Percentiles rank a stretch among this genome's conserved stretches.
phyloP scores from a whole-genome alignment of 2,888 invertebrate genomes.

The Sphaeridia pumilis region DNA sequence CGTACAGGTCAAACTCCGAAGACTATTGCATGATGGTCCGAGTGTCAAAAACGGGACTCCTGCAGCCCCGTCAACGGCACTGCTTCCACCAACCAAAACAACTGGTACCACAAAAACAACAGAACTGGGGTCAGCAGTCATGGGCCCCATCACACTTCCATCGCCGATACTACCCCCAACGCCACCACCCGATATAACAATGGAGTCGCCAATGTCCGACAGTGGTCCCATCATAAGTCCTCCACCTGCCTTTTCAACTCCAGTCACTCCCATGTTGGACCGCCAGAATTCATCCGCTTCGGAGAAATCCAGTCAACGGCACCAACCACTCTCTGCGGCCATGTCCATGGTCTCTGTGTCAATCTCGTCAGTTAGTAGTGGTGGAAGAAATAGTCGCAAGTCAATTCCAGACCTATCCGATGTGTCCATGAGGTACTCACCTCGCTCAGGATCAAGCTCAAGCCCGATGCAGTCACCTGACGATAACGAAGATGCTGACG shows the following conservation, averaged over 20 bases:
- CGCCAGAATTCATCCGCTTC: conserved; percentile 32
- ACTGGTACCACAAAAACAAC: neutral
- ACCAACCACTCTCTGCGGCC: conserved; percentile 23
- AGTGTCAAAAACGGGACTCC: conserved; percentile 14
- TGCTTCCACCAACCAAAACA: neutral
- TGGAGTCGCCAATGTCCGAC: conserved; percentile 35
- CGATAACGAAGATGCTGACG: conserved; percentile 27
- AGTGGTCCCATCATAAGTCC: conserved; percentile 32
- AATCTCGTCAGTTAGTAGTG: conserved; percentile 12
- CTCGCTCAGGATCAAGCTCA: conserved; percentile 22
- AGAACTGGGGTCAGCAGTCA: neutral
- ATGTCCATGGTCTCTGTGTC: conserved; percentile 29
- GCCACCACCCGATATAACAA: conserved; percentile 28
- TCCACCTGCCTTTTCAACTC: conserved; percentile 35
- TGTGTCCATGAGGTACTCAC: conserved; percentile 30
- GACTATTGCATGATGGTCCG: conserved; percentile 29
- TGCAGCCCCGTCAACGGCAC: conserved; percentile 4
- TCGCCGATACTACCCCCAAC: conserved; percentile 31
- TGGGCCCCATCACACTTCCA: conserved; percentile 30
- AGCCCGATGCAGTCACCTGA: conserved; percentile 28
- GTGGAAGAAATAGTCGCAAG: conserved; percentile 22
- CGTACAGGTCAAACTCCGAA: conserved; percentile 11
- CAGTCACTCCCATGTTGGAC: conserved; percentile 35
- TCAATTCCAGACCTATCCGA: conserved; percentile 29
- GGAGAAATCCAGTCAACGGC: conserved; percentile 23